Percentiles rank a stretch among this genome's conserved stretches.
Evolutionary conservation across 1,140 invertebrate species (phyloP).

Genomic region (Cephus cinctus): DNA sequence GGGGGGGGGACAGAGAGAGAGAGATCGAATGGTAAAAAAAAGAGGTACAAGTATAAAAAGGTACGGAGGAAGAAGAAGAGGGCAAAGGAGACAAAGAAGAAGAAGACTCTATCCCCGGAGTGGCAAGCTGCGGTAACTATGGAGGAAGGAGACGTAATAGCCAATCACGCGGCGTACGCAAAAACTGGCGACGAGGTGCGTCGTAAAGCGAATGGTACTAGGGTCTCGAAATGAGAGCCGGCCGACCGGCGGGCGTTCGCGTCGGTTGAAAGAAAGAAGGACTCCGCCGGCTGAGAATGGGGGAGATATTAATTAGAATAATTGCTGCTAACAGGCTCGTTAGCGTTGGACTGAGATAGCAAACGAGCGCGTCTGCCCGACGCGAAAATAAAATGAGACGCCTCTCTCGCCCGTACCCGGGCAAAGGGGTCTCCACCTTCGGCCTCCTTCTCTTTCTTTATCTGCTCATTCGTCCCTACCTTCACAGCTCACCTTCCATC

Average conservation of each 20-base stretch:
- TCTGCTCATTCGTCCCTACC: too few relatives aligned
- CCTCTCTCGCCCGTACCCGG: slow-evolving; percentile 14
- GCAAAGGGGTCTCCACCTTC: too few relatives aligned
- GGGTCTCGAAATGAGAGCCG: slow-evolving; percentile 21
- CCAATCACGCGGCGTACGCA: slow-evolving; percentile 49
- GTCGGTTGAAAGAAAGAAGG: slow-evolving; percentile 9
- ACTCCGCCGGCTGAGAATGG: slow-evolving; percentile 24
- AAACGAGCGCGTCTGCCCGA: slow-evolving; percentile 39
- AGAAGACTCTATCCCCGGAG: slow-evolving; percentile 50
- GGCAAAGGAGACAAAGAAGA: slow-evolving; percentile 17
- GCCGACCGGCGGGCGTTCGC: slow-evolving; percentile 11
- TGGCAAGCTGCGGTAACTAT: slow-evolving; percentile 31
- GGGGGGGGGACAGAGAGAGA: slow-evolving; percentile 9
- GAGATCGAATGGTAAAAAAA: not conserved
- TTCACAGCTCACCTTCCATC: too few relatives aligned
- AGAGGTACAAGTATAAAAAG: too few relatives aligned
- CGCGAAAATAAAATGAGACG: slow-evolving; percentile 40
- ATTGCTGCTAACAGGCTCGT: slow-evolving; percentile 57
- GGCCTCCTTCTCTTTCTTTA: too few relatives aligned
- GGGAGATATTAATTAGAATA: slow-evolving; percentile 57
- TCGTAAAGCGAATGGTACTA: slow-evolving; percentile 43
- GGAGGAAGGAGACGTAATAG: slow-evolving; percentile 49
- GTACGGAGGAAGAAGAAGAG: slow-evolving; percentile 2
- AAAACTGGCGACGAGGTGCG: slow-evolving; percentile 41
- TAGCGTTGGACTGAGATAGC: slow-evolving; percentile 51